Percentiles rank a stretch among this genome's conserved stretches.
Evolutionary conservation across 2,797 vertebrate genomes (phyloP).

Genomic region (Crocidura indochinensis): DNA sequence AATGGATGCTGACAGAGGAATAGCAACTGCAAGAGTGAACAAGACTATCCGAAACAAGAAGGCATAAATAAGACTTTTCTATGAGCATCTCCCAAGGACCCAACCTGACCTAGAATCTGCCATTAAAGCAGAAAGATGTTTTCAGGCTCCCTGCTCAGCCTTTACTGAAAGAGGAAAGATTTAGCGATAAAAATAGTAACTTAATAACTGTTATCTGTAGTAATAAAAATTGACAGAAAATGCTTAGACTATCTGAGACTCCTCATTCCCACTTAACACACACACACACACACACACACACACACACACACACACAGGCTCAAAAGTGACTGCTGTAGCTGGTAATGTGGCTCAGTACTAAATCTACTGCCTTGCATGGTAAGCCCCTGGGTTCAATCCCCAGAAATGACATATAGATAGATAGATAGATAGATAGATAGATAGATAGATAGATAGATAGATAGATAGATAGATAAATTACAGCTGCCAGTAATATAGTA

Average conservation of each 20-base stretch:
- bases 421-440: too few species aligned
- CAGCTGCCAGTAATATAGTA: too few species aligned
- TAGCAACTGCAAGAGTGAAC: neutral
- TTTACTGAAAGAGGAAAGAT: too few species aligned
- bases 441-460: too few species aligned
- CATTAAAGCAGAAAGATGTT: neutral
- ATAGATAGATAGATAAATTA: too few species aligned
- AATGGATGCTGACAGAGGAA: neutral
- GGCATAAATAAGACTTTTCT: neutral
- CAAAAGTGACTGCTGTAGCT: neutral
- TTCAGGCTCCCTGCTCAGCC: neutral
- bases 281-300: too few species aligned
- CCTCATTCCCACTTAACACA: neutral
- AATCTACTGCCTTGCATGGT: too few species aligned
- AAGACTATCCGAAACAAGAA: neutral
- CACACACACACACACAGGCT: neutral
- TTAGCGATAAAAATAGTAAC: neutral
- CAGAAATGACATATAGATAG: too few species aligned
- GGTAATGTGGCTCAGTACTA: too few species aligned
- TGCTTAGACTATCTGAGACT: neutral
- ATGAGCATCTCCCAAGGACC: neutral
- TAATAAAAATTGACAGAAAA: constrained; percentile 16
- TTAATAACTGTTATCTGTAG: neutral
- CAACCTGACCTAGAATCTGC: neutral
- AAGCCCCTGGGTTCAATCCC: too few species aligned